Percentiles rank a stretch among this genome's conserved stretches.
Evolutionary conservation across 1,140 invertebrate genomes (phyloP).

Genomic region (Copidosoma floridanum): DNA sequence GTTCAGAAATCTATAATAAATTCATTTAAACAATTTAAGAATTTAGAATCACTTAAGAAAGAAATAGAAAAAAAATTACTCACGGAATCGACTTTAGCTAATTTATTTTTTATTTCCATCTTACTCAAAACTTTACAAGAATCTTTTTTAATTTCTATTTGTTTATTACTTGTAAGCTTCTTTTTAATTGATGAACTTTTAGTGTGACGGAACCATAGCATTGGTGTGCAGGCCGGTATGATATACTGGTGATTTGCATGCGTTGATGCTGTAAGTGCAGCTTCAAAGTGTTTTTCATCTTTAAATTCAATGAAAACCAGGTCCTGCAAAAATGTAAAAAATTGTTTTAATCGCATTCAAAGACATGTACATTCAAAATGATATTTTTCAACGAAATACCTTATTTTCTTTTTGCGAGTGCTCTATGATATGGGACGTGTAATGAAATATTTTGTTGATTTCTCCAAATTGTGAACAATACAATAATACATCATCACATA

Average conservation of each 20-base stretch:
- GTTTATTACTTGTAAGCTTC: constrained; percentile 1
- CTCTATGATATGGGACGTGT: too few species aligned
- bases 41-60: too few species aligned
- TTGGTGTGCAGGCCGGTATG: constrained; percentile 62
- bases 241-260: constrained; percentile 56
- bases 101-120: background rate
- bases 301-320: constrained; percentile 67
- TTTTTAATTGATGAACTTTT: constrained; percentile 30
- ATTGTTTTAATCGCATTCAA: too few species aligned
- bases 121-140: too few species aligned
- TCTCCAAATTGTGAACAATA: constrained; percentile 64
- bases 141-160: too few species aligned
- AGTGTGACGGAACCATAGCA: constrained; percentile 67
- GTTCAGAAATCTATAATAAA: constrained; percentile 64
- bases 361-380: too few species aligned
- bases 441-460: constrained; percentile 64
- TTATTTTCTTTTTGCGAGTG: constrained; percentile 45
- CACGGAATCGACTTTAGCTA: too few species aligned
- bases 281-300: constrained; percentile 48
- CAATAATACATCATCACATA: constrained; percentile 61
- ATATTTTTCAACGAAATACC: too few species aligned
- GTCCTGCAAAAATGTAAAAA: constrained; percentile 22
- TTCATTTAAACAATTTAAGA: too few species aligned
- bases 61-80: too few species aligned
- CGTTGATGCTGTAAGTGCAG: constrained; percentile 49